Conservation (phyloP, 2,888 invertebrate genomes). For the Penaeus monodon region DNA sequence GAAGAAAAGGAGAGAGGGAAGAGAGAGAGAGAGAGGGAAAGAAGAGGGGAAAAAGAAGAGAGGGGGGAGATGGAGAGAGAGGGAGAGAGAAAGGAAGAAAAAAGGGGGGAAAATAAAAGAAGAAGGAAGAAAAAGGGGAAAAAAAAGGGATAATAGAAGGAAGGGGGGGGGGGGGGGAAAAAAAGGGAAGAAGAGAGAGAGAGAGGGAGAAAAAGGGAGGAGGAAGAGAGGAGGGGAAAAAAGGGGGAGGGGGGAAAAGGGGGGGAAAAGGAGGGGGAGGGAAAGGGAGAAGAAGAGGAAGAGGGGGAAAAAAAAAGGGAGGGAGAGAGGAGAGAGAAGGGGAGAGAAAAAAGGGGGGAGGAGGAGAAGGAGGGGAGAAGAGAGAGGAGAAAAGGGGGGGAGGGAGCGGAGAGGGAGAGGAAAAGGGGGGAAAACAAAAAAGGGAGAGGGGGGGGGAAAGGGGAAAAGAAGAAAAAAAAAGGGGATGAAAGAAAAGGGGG, state of each 20-base stretch:
- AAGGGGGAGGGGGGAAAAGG: background rate
- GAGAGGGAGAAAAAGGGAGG: background rate
- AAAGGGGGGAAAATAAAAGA: background rate
- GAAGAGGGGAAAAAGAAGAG: background rate
- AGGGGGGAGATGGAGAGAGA: background rate
- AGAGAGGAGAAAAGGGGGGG: no score
- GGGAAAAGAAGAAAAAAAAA: no score
- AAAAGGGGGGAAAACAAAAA: no score
- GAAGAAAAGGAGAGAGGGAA: background rate
- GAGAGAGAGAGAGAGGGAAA: background rate
- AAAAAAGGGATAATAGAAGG: no score
- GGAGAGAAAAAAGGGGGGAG: no score
- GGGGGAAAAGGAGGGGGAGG: no score
- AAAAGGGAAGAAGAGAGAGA: background rate
- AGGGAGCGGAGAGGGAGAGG: no score
- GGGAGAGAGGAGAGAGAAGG: no score
- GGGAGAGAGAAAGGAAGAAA: background rate
- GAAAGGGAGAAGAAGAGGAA: rapidly evolving
- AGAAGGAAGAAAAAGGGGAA: background rate
- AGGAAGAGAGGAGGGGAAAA: background rate
- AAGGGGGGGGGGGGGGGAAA: background rate
- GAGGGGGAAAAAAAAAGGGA: no score
- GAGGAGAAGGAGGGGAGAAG: no score
- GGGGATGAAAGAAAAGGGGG: no score
- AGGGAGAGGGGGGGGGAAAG: no score